phyloP scores from a whole-genome alignment of 2,888 invertebrate species.

The Xestia ashworthii region DNA sequence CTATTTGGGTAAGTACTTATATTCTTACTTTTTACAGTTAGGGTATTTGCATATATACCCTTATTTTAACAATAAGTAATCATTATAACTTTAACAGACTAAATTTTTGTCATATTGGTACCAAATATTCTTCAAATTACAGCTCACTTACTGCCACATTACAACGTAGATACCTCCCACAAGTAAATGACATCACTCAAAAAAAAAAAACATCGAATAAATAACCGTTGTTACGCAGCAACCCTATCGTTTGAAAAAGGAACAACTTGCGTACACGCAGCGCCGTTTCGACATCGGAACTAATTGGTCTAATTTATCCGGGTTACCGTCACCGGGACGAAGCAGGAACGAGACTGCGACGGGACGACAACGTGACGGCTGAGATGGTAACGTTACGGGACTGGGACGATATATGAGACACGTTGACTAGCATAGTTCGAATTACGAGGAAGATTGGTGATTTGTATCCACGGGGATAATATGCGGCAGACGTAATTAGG shows the following conservation, averaged over 20 bases:
- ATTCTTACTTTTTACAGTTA: neutral
- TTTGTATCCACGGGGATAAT: conserved; percentile 71
- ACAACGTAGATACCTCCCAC: conserved; percentile 28
- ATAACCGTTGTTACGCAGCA: conserved; percentile 63
- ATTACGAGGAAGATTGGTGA: conserved; percentile 76
- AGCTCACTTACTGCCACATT: neutral
- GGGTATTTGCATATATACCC: neutral
- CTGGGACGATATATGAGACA: conserved; percentile 57
- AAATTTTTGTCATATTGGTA: neutral
- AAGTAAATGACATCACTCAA: conserved; percentile 55
- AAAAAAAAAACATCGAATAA: conserved; percentile 62
- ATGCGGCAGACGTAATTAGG: conserved; percentile 63
- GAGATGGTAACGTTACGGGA: conserved; percentile 37
- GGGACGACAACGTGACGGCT: conserved; percentile 35
- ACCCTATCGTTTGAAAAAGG: conserved; percentile 67
- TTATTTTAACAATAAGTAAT: neutral
- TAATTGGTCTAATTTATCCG: conserved; percentile 83
- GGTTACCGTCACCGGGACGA: conserved; percentile 59
- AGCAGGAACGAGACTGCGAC: conserved; percentile 44
- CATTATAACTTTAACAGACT: neutral
- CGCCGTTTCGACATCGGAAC: conserved; percentile 71
- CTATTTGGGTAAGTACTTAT: conserved; percentile 2
- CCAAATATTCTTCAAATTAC: neutral
- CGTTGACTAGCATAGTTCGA: conserved; percentile 74
- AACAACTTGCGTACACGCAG: conserved; percentile 63